Conservation (phyloP, 1,140 invertebrate species). For the Parasteatoda tepidariorum region DNA sequence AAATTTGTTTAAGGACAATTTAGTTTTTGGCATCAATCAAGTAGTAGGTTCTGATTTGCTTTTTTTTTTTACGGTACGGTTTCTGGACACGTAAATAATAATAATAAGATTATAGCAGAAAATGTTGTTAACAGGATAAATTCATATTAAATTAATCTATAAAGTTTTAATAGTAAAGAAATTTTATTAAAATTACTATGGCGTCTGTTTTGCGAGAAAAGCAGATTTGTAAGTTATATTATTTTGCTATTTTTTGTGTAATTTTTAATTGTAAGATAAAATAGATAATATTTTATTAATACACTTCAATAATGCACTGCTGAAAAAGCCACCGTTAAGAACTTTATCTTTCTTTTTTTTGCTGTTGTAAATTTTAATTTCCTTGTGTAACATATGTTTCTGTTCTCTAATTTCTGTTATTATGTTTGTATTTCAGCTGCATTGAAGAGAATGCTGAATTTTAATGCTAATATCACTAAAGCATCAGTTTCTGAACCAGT, state of each 20-base stretch:
- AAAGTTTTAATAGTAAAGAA: not conserved
- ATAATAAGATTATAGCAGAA: not conserved
- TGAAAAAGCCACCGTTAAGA: too few relatives aligned
- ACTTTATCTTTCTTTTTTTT: too few relatives aligned
- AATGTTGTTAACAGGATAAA: not conserved
- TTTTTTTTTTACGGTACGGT: not conserved
- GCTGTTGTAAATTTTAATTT: not conserved
- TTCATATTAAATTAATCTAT: not conserved
- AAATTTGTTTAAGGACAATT: too few relatives aligned
- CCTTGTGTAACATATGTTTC: not conserved
- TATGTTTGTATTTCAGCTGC: slow-evolving; percentile 75
- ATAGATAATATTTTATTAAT: not conserved
- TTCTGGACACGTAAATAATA: slow-evolving; percentile 46
- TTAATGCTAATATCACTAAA: slow-evolving; percentile 85
- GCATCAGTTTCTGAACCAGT: slow-evolving; percentile 82
- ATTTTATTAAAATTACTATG: not conserved
- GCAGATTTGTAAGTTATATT: slow-evolving; percentile 41
- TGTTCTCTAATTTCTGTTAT: not conserved
- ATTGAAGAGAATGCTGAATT: slow-evolving; percentile 93
- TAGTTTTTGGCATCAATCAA: too few relatives aligned
- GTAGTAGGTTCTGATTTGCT: too few relatives aligned
- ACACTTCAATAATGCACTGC: too few relatives aligned
- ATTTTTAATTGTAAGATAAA: not conserved
- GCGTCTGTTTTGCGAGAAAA: slow-evolving; percentile 38
- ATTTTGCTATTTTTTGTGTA: not conserved